Evolutionary conservation across 1,140 invertebrate species (phyloP), one percentile per base, ranked within the genome.

Genomic region (Episyrphus balteatus): DNA sequence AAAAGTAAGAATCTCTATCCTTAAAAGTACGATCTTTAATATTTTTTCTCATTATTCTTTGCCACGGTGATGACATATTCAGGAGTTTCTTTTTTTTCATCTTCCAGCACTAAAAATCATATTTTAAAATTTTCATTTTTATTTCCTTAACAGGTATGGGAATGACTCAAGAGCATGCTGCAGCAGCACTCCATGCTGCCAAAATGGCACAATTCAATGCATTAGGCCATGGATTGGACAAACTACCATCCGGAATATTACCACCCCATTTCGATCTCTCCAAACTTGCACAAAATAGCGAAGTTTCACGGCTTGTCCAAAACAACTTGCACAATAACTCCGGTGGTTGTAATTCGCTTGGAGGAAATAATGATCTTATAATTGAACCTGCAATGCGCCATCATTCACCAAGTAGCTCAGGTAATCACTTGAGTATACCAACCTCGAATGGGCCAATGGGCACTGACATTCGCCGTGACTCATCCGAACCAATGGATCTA

Each of bases 181-280:
- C 73, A 1, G 74, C 74, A 51, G 76, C 78, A 2, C 72, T 79
- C 52, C 78, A 80, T 52, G 77, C 77, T 3, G 77, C 78, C 14
- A 85, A 85, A 66, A 70, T 85, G 54, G 81, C 81, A 3, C 82
- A 85, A 47, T 70, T 84, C 59, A 82, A 76, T 55, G 80, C 79
- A 0, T 74, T 84, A 70, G 78, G 74, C 7, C 63, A 74, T 50
- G 75, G 79, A 56, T 74, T 81, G 58, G 76, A 78, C 34, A 68
- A 58, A 38, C 15, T 68, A 31, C 62, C 66, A 33, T 48, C 59
- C 0, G 55, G 59, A 10, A 36, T 68, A 15, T 40, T 66, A 42
- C 66, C 61, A 18, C 55, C 57, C 9, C 62, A 68, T 51, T 61
- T 64, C 21, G 65, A 68, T 51, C 48, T 68, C 14, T 53, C 62